Percentiles rank a stretch among this genome's conserved stretches.
phyloP scores from a whole-genome alignment of 2,888 invertebrate genomes.

The Craniophora ligustri region DNA sequence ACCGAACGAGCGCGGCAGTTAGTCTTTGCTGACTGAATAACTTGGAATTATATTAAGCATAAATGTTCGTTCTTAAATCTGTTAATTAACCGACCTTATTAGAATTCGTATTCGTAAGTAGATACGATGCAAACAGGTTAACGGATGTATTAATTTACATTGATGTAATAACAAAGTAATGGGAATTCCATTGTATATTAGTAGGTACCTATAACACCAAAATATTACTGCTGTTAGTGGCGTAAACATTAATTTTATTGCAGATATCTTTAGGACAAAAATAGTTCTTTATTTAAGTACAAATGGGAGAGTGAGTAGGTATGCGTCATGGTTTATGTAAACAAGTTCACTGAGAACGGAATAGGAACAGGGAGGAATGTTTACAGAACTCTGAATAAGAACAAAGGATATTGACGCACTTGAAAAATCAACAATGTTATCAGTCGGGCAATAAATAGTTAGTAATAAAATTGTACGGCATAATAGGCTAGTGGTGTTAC shows the following conservation, averaged over 20 bases:
- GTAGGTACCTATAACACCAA: too few relatives aligned
- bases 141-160: background rate
- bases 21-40: constrained; percentile 66
- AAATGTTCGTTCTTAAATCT: constrained; percentile 43
- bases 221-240: too few relatives aligned
- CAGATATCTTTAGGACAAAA: constrained; percentile 42
- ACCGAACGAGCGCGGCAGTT: constrained; percentile 70
- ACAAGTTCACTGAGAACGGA: constrained; percentile 61
- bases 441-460: constrained; percentile 60
- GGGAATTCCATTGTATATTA: too few relatives aligned
- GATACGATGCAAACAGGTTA: constrained; percentile 16
- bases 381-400: constrained; percentile 63
- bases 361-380: constrained; percentile 61
- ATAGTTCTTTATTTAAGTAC: constrained; percentile 57
- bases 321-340: constrained; percentile 68
- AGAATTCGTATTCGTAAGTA: constrained; percentile 30
- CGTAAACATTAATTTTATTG: background rate
- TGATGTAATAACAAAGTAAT: background rate
- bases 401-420: constrained; percentile 74
- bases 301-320: constrained; percentile 56
- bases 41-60: constrained; percentile 52
- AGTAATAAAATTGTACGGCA: constrained; percentile 79
- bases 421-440: constrained; percentile 71
- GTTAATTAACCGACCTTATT: constrained; percentile 48
- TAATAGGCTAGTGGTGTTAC: too few relatives aligned